These are phyloP conservation scores for Venusia cambrica DNA, from an alignment of 2,888 invertebrate species.

Conservation along the genomic window DNA sequence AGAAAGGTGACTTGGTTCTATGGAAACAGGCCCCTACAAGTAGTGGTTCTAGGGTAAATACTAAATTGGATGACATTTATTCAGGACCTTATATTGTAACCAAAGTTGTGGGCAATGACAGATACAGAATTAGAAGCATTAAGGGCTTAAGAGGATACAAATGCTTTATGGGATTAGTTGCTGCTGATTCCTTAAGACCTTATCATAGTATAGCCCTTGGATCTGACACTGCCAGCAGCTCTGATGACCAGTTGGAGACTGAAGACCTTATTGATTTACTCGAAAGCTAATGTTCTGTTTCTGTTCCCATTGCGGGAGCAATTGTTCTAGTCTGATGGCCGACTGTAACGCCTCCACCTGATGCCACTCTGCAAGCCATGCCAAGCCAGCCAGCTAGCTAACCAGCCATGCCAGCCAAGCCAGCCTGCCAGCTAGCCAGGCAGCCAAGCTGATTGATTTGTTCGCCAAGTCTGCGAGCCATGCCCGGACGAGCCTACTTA, in stretches of 20 bases:
- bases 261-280: slow-evolving; percentile 1
- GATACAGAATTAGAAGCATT: slow-evolving; percentile 33
- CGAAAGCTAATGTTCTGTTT: too few relatives aligned
- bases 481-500: too few relatives aligned
- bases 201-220: slow-evolving; percentile 22
- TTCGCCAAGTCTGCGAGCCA: too few relatives aligned
- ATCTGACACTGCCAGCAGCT: slow-evolving; percentile 31
- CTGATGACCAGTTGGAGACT: slow-evolving; percentile 32
- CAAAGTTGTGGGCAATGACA: slow-evolving; percentile 32
- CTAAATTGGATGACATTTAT: slow-evolving; percentile 21
- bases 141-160: slow-evolving; percentile 24
- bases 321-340: too few relatives aligned
- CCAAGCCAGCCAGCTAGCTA: too few relatives aligned
- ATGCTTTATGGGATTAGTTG: slow-evolving; percentile 21
- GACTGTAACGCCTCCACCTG: too few relatives aligned
- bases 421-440: too few relatives aligned
- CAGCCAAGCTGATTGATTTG: too few relatives aligned
- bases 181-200: slow-evolving; percentile 28
- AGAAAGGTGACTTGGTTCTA: slow-evolving; percentile 5
- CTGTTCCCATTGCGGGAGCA: too few relatives aligned
- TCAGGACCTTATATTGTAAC: slow-evolving; percentile 32
- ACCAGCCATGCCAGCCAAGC: too few relatives aligned
- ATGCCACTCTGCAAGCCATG: too few relatives aligned
- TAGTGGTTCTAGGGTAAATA: slow-evolving; percentile 18
- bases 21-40: slow-evolving; percentile 4